Evolutionary conservation across 2,888 invertebrate species (phyloP).

Genomic region (Pterobdella sp.): DNA sequence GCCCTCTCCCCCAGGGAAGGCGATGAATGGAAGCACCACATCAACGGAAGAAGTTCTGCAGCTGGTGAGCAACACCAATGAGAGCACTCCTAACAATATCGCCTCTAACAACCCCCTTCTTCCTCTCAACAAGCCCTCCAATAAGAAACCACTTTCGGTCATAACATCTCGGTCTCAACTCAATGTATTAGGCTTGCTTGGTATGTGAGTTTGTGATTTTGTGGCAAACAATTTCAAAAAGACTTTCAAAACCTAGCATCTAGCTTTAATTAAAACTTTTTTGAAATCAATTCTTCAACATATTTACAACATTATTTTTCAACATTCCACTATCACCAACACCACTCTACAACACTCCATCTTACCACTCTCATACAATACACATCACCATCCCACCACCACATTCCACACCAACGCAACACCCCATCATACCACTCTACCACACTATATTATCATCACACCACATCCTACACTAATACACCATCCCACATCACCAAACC

Average conservation of each 20-base stretch:
- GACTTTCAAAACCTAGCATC: too few species aligned
- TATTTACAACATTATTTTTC: too few species aligned
- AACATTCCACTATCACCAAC: too few species aligned
- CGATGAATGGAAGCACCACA: background rate
- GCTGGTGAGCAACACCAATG: slow-evolving; percentile 1
- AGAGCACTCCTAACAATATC: background rate
- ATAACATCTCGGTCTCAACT: background rate
- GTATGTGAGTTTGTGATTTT: background rate
- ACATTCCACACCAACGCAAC: too few species aligned
- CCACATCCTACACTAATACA: background rate
- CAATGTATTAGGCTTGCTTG: slow-evolving; percentile 8
- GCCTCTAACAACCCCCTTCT: background rate
- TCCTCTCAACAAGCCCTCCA: background rate
- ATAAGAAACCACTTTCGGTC: background rate
- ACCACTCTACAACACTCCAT: too few species aligned
- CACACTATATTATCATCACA: background rate
- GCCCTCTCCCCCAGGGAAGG: too few species aligned
- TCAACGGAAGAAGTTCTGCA: slow-evolving; percentile 13
- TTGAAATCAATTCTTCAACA: too few species aligned
- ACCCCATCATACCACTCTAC: too few species aligned
- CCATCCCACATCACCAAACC: background rate
- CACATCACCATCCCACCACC: too few species aligned
- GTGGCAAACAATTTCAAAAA: too few species aligned
- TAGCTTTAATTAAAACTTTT: too few species aligned
- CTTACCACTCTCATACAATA: too few species aligned